phyloP scores from a whole-genome alignment of 2,888 invertebrate species.

The Esperia sulphurella region DNA sequence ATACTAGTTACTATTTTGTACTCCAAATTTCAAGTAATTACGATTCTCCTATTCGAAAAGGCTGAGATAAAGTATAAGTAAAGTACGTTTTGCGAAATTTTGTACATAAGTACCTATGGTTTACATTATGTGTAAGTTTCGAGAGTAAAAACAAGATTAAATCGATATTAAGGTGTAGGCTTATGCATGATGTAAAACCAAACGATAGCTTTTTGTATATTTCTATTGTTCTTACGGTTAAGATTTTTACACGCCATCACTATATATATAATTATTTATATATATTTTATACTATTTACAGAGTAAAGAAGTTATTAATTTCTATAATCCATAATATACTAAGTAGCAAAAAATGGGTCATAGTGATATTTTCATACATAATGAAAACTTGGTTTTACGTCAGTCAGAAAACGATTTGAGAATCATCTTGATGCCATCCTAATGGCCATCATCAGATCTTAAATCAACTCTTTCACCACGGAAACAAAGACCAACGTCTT shows the following conservation, averaged over 20 bases:
- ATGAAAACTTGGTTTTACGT: no score
- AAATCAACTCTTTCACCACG: no score
- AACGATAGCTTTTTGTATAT: conserved; percentile 73
- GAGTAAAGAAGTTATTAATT: conserved; percentile 9
- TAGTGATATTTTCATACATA: no score
- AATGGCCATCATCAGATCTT: no score
- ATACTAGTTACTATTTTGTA: conserved; percentile 71
- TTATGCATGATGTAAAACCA: conserved; percentile 58
- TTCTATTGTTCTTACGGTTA: conserved; percentile 63
- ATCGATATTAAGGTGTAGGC: conserved; percentile 25
- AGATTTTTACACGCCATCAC: conserved; percentile 63
- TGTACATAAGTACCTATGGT: conserved; percentile 45
- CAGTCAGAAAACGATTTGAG: no score
- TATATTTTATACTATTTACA: conserved; percentile 61
- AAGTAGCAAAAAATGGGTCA: no score
- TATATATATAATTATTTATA: conserved; percentile 50
- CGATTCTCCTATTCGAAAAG: conserved; percentile 77
- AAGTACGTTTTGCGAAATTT: conserved; percentile 64
- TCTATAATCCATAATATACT: no score
- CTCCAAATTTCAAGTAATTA: conserved; percentile 65
- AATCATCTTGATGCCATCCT: no score
- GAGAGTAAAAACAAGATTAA: conserved; percentile 22
- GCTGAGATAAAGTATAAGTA: conserved; percentile 70
- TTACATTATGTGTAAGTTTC: conserved; percentile 43
- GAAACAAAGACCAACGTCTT: no score